Percentiles rank a stretch among this genome's conserved stretches.
Evolutionary conservation across 2,888 invertebrate genomes (phyloP).

Genomic region (Perizoma flavofasciatum): DNA sequence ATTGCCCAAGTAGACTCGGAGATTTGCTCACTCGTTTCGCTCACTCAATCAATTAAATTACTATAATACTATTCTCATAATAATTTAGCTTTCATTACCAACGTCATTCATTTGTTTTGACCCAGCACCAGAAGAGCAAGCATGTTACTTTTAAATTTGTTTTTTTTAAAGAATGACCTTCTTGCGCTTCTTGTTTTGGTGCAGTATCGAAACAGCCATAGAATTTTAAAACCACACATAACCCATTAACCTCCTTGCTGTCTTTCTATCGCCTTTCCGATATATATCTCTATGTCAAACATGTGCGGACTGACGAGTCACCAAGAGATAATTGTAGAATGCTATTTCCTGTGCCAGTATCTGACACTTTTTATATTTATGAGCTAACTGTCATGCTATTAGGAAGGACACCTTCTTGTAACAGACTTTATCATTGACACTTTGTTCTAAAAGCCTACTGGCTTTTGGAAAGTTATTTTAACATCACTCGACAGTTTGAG

Average conservation of each 20-base stretch:
- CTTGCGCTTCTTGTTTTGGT: background rate
- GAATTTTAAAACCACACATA: conserved; percentile 42
- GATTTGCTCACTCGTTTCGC: too few species aligned
- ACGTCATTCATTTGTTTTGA: too few species aligned
- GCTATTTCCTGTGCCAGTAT: conserved; percentile 76
- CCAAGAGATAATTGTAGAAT: conserved; percentile 67
- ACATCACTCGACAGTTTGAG: too few species aligned
- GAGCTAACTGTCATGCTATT: conserved; percentile 50
- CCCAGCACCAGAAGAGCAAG: too few species aligned
- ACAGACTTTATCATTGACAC: background rate
- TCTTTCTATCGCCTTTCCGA: conserved; percentile 46
- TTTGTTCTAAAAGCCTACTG: background rate
- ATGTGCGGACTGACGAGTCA: conserved; percentile 55
- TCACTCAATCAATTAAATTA: too few species aligned
- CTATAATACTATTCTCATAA: too few species aligned
- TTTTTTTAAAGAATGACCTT: too few species aligned
- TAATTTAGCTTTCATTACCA: too few species aligned
- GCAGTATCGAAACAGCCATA: conserved; percentile 20
- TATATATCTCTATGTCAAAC: conserved; percentile 61
- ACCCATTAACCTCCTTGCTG: conserved; percentile 47
- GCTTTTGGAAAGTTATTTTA: too few species aligned
- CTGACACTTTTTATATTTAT: conserved; percentile 64
- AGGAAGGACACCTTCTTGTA: conserved; percentile 6
- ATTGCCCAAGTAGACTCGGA: too few species aligned
- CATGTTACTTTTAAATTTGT: too few species aligned